Conservation (phyloP, 23 tunicate genomes). For the Oikopleura dioica region DNA sequence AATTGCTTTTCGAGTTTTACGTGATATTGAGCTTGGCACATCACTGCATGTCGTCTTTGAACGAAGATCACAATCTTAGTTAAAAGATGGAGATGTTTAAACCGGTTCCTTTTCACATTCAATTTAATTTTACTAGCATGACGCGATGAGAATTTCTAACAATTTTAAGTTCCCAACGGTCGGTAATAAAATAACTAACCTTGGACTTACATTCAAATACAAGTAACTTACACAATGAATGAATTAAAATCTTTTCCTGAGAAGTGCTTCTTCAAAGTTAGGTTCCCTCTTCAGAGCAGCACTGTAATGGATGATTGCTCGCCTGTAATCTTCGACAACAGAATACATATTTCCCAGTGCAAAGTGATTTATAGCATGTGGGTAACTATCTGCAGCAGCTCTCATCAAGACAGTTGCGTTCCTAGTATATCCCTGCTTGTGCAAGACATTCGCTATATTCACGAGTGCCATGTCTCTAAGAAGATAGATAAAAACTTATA, state of each 20-base stretch:
- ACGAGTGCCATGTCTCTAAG: constrained; percentile 70
- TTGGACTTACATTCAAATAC: no score
- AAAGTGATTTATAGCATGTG: neutral
- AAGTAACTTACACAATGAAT: no score
- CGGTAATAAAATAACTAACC: no score
- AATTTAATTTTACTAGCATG: no score
- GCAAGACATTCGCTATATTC: constrained; percentile 56
- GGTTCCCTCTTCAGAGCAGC: constrained; percentile 28
- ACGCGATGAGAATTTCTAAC: no score
- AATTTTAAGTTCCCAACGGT: no score
- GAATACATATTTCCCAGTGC: neutral
- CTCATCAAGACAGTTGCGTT: constrained; percentile 66
- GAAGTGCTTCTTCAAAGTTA: constrained; percentile 34
- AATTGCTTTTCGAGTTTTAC: constrained; percentile 67
- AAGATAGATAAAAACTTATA: no score
- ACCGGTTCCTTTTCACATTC: no score
- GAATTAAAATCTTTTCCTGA: no score
- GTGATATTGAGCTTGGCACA: constrained; percentile 31
- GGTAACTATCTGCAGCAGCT: constrained; percentile 48
- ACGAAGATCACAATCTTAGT: no score
- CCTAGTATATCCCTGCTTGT: constrained; percentile 41
- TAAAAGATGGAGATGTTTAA: no score
- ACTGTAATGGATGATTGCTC: constrained; percentile 33
- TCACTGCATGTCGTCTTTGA: constrained; percentile 48
- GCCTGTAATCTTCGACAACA: constrained; percentile 31